Evolutionary conservation across 2,888 invertebrate species (phyloP).

Genomic region (Xanthia togata): DNA sequence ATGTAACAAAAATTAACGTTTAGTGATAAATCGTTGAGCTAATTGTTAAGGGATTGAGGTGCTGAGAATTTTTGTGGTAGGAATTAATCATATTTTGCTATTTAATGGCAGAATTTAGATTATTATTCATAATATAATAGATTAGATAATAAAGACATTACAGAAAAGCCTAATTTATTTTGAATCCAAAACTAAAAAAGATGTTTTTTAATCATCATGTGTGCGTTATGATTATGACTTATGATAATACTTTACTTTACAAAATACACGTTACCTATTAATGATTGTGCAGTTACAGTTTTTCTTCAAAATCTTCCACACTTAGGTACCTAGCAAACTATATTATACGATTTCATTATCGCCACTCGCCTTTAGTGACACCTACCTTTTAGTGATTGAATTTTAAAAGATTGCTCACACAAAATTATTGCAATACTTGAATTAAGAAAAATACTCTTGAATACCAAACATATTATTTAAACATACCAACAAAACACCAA

Average conservation of each 20-base stretch:
- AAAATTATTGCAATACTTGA: no score
- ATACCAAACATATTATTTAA: not conserved
- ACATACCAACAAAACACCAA: not conserved
- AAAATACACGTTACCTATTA: not conserved
- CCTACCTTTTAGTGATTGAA: rapidly evolving
- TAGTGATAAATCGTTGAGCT: constrained; percentile 48
- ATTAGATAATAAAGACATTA: no score
- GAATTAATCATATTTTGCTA: not conserved
- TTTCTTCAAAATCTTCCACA: not conserved
- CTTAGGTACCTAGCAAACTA: not conserved
- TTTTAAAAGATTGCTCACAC: not conserved
- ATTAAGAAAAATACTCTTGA: no score
- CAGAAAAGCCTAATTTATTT: not conserved
- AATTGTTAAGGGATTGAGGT: constrained; percentile 15
- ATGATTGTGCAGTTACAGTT: not conserved
- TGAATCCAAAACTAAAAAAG: no score
- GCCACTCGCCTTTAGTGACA: no score
- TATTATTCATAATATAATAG: not conserved
- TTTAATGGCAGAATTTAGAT: not conserved
- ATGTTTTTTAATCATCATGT: no score
- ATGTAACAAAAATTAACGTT: constrained; percentile 66
- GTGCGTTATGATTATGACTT: no score
- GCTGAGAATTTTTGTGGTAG: not conserved
- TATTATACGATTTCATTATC: not conserved
- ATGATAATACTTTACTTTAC: not conserved